Evolutionary conservation across 2,888 invertebrate genomes (phyloP).

Genomic region (Sphinx pinastri): DNA sequence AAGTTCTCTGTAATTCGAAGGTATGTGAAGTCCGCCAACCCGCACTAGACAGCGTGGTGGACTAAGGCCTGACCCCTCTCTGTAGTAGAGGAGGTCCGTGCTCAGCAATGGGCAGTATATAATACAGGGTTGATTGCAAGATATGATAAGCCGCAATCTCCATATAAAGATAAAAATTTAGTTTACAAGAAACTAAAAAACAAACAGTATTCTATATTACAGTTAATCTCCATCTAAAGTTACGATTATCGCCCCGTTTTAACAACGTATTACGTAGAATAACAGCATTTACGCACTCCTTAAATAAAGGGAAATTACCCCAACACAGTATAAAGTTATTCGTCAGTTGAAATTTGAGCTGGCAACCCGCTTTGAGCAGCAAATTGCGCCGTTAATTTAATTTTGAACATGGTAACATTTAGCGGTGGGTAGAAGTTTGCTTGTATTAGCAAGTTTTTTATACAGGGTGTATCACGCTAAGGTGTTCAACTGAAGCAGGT

Average conservation of each 20-base stretch:
- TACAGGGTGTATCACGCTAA: too few species aligned
- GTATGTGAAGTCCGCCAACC: too few species aligned
- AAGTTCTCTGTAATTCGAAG: too few species aligned
- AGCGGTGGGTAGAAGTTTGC: background rate
- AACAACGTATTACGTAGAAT: conserved; percentile 11
- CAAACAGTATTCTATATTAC: background rate
- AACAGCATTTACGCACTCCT: conserved; percentile 20
- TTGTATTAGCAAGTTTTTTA: too few species aligned
- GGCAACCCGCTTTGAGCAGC: conserved; percentile 40
- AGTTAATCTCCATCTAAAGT: background rate
- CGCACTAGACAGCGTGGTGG: too few species aligned
- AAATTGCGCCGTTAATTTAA: conserved; percentile 57
- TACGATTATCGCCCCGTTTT: background rate
- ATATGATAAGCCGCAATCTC: too few species aligned
- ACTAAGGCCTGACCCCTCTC: too few species aligned
- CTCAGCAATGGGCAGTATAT: too few species aligned
- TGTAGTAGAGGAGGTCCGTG: too few species aligned
- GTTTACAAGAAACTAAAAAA: background rate
- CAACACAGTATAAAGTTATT: conserved; percentile 44
- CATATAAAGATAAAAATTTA: too few species aligned
- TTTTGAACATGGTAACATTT: conserved; percentile 46
- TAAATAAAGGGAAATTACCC: conserved; percentile 43
- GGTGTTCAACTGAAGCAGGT: too few species aligned
- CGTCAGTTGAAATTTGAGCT: conserved; percentile 48
- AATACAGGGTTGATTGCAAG: too few species aligned